Evolutionary conservation across 2,797 vertebrate species (phyloP).

Genomic region (Geotrypetes seraphini): DNA sequence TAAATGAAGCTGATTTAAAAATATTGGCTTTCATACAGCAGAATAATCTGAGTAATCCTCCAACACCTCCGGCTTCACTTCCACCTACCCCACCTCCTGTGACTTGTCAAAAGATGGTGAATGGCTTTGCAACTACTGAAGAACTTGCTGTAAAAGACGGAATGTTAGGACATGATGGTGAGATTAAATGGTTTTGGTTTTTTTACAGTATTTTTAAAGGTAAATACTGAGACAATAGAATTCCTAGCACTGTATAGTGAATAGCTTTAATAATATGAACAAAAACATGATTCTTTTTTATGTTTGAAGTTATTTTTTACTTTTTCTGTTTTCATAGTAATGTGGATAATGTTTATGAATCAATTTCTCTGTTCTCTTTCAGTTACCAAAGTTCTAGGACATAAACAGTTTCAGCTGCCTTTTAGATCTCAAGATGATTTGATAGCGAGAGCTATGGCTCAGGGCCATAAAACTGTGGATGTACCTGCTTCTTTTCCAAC

Average conservation of each 20-base stretch:
- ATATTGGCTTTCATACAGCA: conserved; percentile 62
- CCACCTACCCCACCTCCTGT: conserved; percentile 93
- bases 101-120: conserved; percentile 94
- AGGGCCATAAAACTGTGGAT: conserved; percentile 93
- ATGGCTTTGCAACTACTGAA: conserved; percentile 92
- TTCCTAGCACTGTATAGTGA: too few species aligned
- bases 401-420: conserved; percentile 82
- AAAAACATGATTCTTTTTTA: too few species aligned
- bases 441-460: conserved; percentile 80
- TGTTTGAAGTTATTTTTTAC: too few species aligned
- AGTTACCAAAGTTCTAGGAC: conserved; percentile 85
- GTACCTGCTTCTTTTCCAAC: conserved; percentile 95
- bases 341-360: background rate
- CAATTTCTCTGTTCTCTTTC: conserved; percentile 9
- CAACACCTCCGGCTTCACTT: conserved; percentile 92
- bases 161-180: conserved; percentile 71
- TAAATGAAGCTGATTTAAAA: conserved; percentile 20
- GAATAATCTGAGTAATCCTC: conserved; percentile 98
- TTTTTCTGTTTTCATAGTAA: too few species aligned
- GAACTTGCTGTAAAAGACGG: conserved; percentile 86
- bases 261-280: too few species aligned
- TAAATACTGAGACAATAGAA: too few species aligned
- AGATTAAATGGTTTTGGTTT: background rate
- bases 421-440: conserved; percentile 89
- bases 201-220: too few species aligned